Percentiles rank a stretch among this genome's conserved stretches.
Conservation (phyloP, 2,888 invertebrate genomes). For the Xylocampa areola region DNA sequence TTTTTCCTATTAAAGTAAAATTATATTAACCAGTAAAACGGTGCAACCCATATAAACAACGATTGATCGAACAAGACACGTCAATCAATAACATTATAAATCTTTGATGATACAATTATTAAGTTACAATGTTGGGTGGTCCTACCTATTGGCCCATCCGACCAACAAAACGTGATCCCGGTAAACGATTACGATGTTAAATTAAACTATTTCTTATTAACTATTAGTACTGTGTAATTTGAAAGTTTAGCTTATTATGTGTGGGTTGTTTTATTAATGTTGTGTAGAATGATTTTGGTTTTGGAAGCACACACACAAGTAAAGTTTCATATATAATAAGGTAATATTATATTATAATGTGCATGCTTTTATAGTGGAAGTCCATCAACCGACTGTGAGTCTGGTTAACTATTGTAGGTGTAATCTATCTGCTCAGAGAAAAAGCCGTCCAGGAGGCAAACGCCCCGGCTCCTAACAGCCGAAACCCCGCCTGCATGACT, state of each 20-base stretch:
- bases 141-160: constrained; percentile 59
- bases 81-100: constrained; percentile 59
- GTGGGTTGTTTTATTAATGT: constrained; percentile 32
- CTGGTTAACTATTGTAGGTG: too few species aligned
- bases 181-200: constrained; percentile 66
- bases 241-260: constrained; percentile 41
- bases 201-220: constrained; percentile 62
- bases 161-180: constrained; percentile 74
- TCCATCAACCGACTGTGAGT: too few species aligned
- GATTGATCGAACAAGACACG: constrained; percentile 45
- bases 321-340: too few species aligned
- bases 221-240: constrained; percentile 60
- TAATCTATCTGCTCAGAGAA: too few species aligned
- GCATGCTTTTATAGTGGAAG: too few species aligned
- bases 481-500: too few species aligned
- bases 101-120: constrained; percentile 59
- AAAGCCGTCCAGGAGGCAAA: too few species aligned
- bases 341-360: too few species aligned
- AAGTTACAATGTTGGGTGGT: constrained; percentile 55
- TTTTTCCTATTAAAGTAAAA: too few species aligned
- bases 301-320: too few species aligned
- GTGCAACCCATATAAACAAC: constrained; percentile 38
- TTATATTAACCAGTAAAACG: not conserved
- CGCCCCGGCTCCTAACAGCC: too few species aligned
- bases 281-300: constrained; percentile 4